Conservation (phyloP, 2,888 invertebrate species). For the Tiliacea citrago region DNA sequence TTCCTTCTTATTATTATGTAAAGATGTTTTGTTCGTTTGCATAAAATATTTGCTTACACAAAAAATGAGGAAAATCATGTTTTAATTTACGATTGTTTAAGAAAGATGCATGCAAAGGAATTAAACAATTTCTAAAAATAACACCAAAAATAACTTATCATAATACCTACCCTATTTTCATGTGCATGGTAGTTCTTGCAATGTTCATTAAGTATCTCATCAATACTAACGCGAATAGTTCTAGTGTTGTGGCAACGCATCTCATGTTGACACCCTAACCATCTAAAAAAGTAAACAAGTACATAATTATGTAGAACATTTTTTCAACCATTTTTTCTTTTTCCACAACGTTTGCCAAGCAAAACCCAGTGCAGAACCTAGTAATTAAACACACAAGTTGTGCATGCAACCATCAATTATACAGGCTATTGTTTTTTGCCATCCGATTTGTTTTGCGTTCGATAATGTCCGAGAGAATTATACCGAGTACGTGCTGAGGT, state of each 20-base stretch:
- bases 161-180: not conserved
- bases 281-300: slow-evolving; percentile 3
- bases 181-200: no score
- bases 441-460: slow-evolving; percentile 64
- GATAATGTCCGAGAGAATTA: slow-evolving; percentile 60
- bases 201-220: not conserved
- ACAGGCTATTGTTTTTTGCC: slow-evolving; percentile 50
- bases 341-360: slow-evolving; percentile 21
- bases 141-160: not conserved
- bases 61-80: not conserved
- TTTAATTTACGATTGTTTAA: not conserved
- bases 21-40: slow-evolving; percentile 9
- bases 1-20: slow-evolving; percentile 16
- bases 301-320: not conserved
- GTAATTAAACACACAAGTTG: slow-evolving; percentile 50
- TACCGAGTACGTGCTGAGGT: slow-evolving; percentile 19
- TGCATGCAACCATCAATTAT: slow-evolving; percentile 62
- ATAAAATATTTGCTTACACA: not conserved
- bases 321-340: not conserved
- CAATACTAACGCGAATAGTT: not conserved
- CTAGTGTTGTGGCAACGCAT: not conserved
- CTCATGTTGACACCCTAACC: not conserved
- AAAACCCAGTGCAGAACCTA: slow-evolving; percentile 47
- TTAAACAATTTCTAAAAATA: not conserved
- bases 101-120: not conserved